Percentiles rank a stretch among this genome's conserved stretches.
phyloP scores from a whole-genome alignment of 2,797 vertebrate species.

The Lagodon rhomboides region DNA sequence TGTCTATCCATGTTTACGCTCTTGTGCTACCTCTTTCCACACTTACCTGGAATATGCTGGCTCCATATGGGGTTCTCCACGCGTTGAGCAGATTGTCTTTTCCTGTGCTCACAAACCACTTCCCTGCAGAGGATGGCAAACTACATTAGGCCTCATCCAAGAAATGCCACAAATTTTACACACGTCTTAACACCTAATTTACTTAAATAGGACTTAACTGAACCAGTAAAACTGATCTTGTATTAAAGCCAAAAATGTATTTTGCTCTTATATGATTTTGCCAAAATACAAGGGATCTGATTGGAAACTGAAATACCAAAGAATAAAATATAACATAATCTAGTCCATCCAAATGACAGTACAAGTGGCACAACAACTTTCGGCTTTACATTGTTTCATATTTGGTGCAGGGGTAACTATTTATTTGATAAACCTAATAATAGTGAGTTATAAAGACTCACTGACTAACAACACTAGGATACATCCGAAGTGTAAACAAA shows the following conservation, averaged over 20 bases:
- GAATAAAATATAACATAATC: background rate
- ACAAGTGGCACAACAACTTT: background rate
- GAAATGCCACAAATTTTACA: background rate
- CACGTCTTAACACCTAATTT: background rate
- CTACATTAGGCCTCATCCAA: background rate
- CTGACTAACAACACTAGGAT: background rate
- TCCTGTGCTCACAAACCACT: conserved; percentile 91
- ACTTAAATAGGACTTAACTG: background rate
- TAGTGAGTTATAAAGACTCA: background rate
- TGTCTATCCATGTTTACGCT: background rate
- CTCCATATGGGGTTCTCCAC: conserved; percentile 90
- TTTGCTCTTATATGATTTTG: background rate
- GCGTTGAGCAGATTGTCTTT: conserved; percentile 91
- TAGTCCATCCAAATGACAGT: background rate
- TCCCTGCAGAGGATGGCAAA: conserved; percentile 79
- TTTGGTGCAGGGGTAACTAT: background rate
- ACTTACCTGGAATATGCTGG: conserved; percentile 89
- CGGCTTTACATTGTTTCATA: background rate
- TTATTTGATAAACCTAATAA: background rate
- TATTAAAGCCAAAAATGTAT: background rate
- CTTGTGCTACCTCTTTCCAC: background rate
- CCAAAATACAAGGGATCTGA: background rate
- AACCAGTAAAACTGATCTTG: background rate
- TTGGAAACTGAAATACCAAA: background rate
- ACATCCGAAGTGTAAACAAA: background rate